These are phyloP conservation scores for Paracentrotus lividus DNA, from an alignment of 53 echinoderm and acorn worm species.

Conservation along the genomic window DNA sequence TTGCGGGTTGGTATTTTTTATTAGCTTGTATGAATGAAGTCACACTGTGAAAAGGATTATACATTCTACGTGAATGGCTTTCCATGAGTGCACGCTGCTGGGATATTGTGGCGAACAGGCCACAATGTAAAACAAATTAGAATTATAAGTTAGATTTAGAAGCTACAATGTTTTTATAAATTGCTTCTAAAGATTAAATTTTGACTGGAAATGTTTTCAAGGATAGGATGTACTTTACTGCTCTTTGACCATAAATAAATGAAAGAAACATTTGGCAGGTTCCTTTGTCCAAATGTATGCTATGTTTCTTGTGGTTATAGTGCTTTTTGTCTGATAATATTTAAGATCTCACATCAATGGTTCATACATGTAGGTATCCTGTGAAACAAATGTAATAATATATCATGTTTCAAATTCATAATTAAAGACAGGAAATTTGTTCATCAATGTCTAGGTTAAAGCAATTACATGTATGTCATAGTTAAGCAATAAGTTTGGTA, in stretches of 20 bases:
- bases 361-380: no score
- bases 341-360: no score
- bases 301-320: no score
- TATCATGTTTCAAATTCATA: no score
- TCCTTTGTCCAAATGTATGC: neutral
- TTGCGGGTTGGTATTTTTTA: constrained; percentile 7
- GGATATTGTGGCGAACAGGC: neutral
- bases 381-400: no score
- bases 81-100: neutral
- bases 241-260: neutral
- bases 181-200: neutral
- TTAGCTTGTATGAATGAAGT: neutral
- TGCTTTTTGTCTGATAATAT: no score
- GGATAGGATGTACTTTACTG: neutral
- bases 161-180: neutral
- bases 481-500: no score
- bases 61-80: constrained; percentile 18
- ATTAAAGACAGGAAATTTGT: no score
- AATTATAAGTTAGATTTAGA: neutral
- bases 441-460: no score
- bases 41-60: neutral
- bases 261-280: neutral
- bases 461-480: no score
- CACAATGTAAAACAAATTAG: no score
- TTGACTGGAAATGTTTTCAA: neutral